phyloP scores from a whole-genome alignment of 2,888 invertebrate genomes.

The Athalia circularis region DNA sequence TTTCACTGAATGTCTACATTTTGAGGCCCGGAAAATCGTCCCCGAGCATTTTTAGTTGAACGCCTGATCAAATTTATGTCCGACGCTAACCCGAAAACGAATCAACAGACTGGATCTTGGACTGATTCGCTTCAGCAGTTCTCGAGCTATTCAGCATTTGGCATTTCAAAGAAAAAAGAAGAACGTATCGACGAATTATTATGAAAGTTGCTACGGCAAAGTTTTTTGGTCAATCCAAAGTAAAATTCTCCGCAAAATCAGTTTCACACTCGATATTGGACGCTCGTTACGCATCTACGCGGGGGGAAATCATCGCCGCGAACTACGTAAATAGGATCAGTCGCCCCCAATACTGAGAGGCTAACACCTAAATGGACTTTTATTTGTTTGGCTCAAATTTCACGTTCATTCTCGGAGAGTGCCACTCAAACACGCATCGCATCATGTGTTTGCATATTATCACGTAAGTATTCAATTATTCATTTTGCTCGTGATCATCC shows the following conservation, averaged over 20 bases:
- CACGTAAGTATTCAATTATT: slow-evolving; percentile 17
- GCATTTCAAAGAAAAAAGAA: too few species aligned
- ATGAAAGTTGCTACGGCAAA: too few species aligned
- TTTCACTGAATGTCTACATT: too few species aligned
- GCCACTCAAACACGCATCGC: slow-evolving; percentile 37
- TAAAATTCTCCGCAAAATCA: slow-evolving; percentile 32
- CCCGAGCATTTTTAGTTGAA: too few species aligned
- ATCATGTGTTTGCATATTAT: slow-evolving; percentile 10
- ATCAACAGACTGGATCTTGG: too few species aligned
- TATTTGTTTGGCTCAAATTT: slow-evolving; percentile 43
- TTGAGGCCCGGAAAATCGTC: too few species aligned
- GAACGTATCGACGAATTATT: too few species aligned
- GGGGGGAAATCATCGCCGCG: slow-evolving; percentile 29
- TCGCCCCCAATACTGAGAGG: slow-evolving; percentile 29
- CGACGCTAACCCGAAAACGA: too few species aligned
- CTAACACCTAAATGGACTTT: slow-evolving; percentile 43
- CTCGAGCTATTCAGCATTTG: too few species aligned
- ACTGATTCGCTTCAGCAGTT: too few species aligned
- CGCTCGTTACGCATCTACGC: slow-evolving; percentile 15
- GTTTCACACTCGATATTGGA: slow-evolving; percentile 31
- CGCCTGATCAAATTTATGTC: too few species aligned
- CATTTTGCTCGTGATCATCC: slow-evolving; percentile 22
- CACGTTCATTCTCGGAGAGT: slow-evolving; percentile 26
- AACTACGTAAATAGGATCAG: slow-evolving; percentile 43
- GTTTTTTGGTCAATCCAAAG: not conserved